Evolutionary conservation across 2,797 vertebrate genomes (phyloP).

Genomic region (Lerista edwardsae): DNA sequence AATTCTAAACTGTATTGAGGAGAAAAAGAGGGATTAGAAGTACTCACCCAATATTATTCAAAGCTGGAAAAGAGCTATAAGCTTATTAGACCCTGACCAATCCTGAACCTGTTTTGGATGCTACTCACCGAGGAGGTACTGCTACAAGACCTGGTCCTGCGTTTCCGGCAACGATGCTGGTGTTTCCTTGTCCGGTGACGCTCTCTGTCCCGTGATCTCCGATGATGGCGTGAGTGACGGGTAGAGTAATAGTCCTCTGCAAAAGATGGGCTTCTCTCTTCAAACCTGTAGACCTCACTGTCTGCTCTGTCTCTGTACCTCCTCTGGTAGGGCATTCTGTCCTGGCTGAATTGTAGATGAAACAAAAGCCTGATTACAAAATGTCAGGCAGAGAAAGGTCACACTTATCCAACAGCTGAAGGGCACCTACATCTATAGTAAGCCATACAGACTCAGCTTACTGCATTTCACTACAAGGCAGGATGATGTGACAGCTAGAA

Average conservation of each 20-base stretch:
- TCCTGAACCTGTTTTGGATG: conserved; percentile 67
- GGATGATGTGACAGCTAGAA: not conserved
- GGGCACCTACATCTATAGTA: fast-evolving
- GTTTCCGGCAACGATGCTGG: conserved; percentile 74
- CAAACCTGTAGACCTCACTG: conserved; percentile 68
- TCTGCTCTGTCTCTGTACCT: conserved; percentile 71
- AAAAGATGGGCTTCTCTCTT: conserved; percentile 76
- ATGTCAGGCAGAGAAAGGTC: no score
- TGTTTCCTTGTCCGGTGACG: conserved; percentile 68
- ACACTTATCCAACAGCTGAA: no score
- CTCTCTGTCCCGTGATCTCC: conserved; percentile 72
- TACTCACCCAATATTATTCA: conserved; percentile 77
- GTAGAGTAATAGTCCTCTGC: conserved; percentile 74
- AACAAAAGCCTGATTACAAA: fast-evolving
- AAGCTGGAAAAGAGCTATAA: conserved; percentile 67
- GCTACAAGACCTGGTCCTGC: conserved; percentile 83
- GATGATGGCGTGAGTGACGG: conserved; percentile 65
- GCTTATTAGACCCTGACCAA: conserved; percentile 55
- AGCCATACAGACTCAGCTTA: not conserved
- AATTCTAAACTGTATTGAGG: not conserved
- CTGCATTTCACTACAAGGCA: not conserved
- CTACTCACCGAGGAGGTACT: conserved; percentile 84
- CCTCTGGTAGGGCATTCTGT: conserved; percentile 75
- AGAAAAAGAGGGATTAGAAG: conserved; percentile 50
- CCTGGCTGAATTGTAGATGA: conserved; percentile 64